Evolutionary conservation across 2,113 vertebrate species (phyloP), one percentile per base, ranked within the genome.

Genomic region (Engystomops pustulosus): DNA sequence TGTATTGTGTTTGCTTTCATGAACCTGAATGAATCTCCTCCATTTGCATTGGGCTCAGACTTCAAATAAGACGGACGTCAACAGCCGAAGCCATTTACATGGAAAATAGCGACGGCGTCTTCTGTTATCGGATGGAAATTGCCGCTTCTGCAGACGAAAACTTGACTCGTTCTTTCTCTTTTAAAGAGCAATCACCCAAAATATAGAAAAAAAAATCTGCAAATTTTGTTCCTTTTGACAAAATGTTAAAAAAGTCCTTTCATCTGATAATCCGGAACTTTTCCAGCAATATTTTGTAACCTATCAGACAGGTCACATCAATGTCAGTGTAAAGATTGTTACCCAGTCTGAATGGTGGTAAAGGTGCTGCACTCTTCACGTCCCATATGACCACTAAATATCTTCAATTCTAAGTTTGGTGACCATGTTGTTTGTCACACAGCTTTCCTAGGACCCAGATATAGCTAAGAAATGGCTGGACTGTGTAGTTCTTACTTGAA

Each of bases 11-110:
- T 65, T 58, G 10, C 58, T 47, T 47, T 27, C 3, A 15, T 45
- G 27, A 34, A 23, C 10, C 44, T 34, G 14, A 53, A 53, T 58
- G 14, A 51, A 51, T 58, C 47, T 18, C 58, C 47, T 18, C 58
- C 27, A 82, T 82, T 72, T 72, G 17, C 51, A 82, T 70, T 32
- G 49, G 3, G 7, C 32, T 14, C 60, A 36, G 67, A 81, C n/a
- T n/a, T n/a, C n/a, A n/a, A n/a, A n/a, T 51, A 9, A 55, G 23
- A 51, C 30, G 49, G 38, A 25, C 47, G 9, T 80, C 20, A 32
- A 55, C n/a, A 6, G 1, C 15, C 4, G 10, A 55, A 20, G 20
- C 3, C 25, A 49, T 51, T 75, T 34, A 51, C 27, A 75, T 51
- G 71, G 45, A 51, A 34, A 53, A 20, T 32, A 47, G 25, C 17